Conservation (phyloP, 1,140 invertebrate genomes). For the Pogonomyrmex californicus region DNA sequence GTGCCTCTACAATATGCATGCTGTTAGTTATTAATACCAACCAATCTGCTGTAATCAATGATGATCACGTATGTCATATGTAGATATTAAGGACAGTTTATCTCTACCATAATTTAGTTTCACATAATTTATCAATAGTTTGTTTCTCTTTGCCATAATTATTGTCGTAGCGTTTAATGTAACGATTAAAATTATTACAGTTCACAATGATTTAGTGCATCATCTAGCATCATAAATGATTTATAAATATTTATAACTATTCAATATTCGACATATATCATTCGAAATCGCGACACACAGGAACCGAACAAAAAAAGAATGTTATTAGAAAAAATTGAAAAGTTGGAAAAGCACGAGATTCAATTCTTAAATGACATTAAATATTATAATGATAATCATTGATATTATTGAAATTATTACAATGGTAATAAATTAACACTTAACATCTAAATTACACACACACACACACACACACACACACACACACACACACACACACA, state of each 20-base stretch:
- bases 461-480: no score
- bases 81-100: slow-evolving; percentile 33
- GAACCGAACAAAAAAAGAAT: no score
- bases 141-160: slow-evolving; percentile 28
- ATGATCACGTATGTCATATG: not conserved
- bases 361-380: no score
- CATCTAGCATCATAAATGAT: slow-evolving; percentile 14
- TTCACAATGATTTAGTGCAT: not conserved
- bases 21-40: slow-evolving; percentile 44
- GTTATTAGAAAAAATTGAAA: no score
- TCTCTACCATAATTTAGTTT: slow-evolving; percentile 19
- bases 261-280: no score
- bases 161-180: slow-evolving; percentile 10
- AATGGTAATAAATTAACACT: not conserved
- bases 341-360: no score
- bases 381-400: not conserved
- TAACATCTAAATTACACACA: no score
- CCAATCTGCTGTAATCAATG: slow-evolving; percentile 40
- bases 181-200: not conserved
- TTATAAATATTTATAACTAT: not conserved
- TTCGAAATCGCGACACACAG: no score
- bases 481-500: no score
- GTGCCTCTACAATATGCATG: not conserved
- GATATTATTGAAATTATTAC: not conserved
- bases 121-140: slow-evolving; percentile 29